These are phyloP conservation scores for Acrocera orbiculus DNA, from an alignment of 2,888 invertebrate genomes.

Conservation along the genomic window DNA sequence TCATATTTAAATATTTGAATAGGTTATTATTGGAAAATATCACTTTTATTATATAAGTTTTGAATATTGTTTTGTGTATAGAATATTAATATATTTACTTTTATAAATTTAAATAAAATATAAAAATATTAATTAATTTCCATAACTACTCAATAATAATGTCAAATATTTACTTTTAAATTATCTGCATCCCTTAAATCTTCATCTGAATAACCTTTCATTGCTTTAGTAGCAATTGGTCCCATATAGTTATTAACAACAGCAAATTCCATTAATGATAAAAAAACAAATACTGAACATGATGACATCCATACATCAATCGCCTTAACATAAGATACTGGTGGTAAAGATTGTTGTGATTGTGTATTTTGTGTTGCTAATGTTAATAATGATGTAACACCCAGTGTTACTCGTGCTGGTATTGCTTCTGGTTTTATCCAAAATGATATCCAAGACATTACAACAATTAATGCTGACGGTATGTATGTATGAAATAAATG, in stretches of 20 bases:
- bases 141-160: not conserved
- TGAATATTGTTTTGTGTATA: too few relatives aligned
- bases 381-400: constrained; percentile 72
- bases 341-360: constrained; percentile 73
- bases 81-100: too few relatives aligned
- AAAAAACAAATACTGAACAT: constrained; percentile 80
- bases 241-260: constrained; percentile 78
- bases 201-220: constrained; percentile 81
- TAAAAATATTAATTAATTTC: not conserved
- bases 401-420: constrained; percentile 74
- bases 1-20: too few relatives aligned
- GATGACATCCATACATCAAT: constrained; percentile 89
- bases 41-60: too few relatives aligned
- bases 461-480: constrained; percentile 78
- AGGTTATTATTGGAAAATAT: too few relatives aligned
- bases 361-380: constrained; percentile 84
- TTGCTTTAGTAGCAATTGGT: constrained; percentile 69
- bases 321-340: constrained; percentile 83
- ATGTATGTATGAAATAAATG: constrained; percentile 86
- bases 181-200: constrained; percentile 59
- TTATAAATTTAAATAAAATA: not conserved
- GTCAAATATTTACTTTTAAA: constrained; percentile 41
- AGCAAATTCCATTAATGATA: constrained; percentile 78
- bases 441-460: constrained; percentile 92
- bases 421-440: constrained; percentile 91